These are phyloP conservation scores for Caranx melampygus DNA, from an alignment of 2,113 vertebrate genomes.

Conservation along the genomic window DNA sequence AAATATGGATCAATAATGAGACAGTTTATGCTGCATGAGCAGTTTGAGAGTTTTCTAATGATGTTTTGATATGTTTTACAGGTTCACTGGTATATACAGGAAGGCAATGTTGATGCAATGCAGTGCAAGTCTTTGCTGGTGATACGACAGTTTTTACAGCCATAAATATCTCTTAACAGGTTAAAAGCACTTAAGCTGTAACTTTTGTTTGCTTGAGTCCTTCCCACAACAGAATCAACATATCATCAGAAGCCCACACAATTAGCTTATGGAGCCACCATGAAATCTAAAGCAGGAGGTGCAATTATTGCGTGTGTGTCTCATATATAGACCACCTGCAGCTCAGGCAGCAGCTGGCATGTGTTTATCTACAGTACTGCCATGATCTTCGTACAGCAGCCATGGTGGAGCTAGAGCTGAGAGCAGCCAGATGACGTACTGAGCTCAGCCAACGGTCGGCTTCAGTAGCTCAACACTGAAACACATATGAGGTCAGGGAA, in stretches of 20 bases:
- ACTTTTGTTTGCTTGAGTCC: slow-evolving; percentile 4
- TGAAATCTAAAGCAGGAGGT: slow-evolving; percentile 60
- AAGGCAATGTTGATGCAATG: slow-evolving; percentile 34
- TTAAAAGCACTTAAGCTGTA: neutral
- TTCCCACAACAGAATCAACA: neutral
- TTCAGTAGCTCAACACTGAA: slow-evolving; percentile 29
- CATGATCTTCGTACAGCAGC: slow-evolving; percentile 34
- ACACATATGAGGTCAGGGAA: slow-evolving; percentile 28
- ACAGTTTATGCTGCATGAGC: neutral
- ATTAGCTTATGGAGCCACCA: slow-evolving; percentile 37
- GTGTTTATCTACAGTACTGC: slow-evolving; percentile 56
- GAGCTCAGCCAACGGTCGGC: slow-evolving; percentile 31
- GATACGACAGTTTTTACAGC: neutral
- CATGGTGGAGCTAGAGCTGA: slow-evolving; percentile 38
- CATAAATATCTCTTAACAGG: neutral
- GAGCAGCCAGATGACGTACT: slow-evolving; percentile 63
- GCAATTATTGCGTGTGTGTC: slow-evolving; percentile 70
- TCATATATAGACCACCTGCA: slow-evolving; percentile 75
- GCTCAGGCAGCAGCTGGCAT: slow-evolving; percentile 71
- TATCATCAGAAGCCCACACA: slow-evolving; percentile 19
- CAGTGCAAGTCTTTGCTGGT: neutral
- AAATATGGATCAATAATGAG: neutral
- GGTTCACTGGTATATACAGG: neutral
- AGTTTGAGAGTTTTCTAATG: neutral
- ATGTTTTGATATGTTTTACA: slow-evolving; percentile 14